These are phyloP conservation scores for Herpailurus yagouaroundi DNA, from an alignment of 2,113 vertebrate species.

Conservation along the genomic window DNA sequence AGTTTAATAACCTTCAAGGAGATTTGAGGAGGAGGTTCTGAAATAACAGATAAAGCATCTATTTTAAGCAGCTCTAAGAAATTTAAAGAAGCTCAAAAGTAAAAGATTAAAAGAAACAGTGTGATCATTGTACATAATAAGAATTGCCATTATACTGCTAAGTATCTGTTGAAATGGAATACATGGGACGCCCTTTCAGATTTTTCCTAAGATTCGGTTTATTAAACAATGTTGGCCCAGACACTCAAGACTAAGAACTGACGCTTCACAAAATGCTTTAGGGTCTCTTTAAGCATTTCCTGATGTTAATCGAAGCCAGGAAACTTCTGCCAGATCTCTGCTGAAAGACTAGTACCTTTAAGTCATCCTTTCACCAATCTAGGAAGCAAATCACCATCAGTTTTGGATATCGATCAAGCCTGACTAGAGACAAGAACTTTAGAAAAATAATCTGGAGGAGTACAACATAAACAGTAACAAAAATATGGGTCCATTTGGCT, in stretches of 20 bases:
- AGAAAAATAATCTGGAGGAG: not conserved
- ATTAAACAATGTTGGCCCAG: not conserved
- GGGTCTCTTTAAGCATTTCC: not conserved
- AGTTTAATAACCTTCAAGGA: not conserved
- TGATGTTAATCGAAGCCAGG: not conserved
- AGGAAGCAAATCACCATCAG: not conserved
- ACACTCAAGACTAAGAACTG: not conserved
- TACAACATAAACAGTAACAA: not conserved
- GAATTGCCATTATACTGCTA: not conserved
- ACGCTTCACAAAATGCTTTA: not conserved
- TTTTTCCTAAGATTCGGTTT: not conserved
- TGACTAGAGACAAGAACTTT: not conserved
- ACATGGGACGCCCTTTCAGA: not conserved
- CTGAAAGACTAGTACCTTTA: not conserved
- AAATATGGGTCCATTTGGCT: not conserved
- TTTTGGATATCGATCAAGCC: not conserved
- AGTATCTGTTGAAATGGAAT: not conserved
- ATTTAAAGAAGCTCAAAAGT: not conserved
- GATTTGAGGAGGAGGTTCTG: not conserved
- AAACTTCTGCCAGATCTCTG: not conserved
- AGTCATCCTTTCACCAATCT: not conserved
- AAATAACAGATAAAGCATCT: not conserved
- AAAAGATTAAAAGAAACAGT: not conserved
- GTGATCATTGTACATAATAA: not conserved
- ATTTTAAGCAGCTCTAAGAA: not conserved